Base-by-base conservation (phyloP, 2,888 invertebrate genomes). In the Yponomeuta evonymella region DNA sequence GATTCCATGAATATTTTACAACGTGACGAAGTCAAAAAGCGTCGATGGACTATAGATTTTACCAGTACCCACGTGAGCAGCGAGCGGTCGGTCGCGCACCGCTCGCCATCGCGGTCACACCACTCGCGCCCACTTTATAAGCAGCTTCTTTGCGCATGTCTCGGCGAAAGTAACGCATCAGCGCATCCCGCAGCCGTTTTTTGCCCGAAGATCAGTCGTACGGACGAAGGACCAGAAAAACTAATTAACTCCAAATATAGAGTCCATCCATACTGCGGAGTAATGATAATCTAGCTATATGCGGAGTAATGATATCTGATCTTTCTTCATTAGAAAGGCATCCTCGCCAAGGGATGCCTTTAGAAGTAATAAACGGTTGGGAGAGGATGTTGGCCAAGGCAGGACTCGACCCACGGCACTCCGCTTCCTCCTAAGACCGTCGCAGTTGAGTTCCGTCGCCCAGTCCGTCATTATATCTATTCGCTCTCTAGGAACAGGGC, bases 51-150 rank as follows among this genome's bases (percentile, higher is more conserved):
- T 29, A 63, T 62, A 43, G 43, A 43, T 43, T 43, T 43, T 43
- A 43, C 43, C 43, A 43, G 43, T 43, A 43, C 43, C 43, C 5
- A 43, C 5, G 43, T 43, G 43, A 6, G 62, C 62, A n/a, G n/a
- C 62, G 62, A n/a, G n/a, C 62, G 62, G 62, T 74, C 78, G 62
- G 88, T 87, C 81, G 81, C 89, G 89, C 89, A 80, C 79, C 82
- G 81, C 73, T 86, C 85, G 82, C 71, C 84, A 90, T 88, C 80
- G 83, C 86, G 89, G 89, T 75, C 88, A 81, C 74, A 72, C 72
- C 67, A 73, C 73, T 72, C 73, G 73, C 73, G 75, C 43, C 58
- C 33, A 74, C 73, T 75, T 77, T 75, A 43, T 75, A 76, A 74
- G 72, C 48, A 73, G 62, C 70, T 70, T 71, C 71, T 67, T 71